phyloP scores from a whole-genome alignment of 2,797 vertebrate genomes.

The Megalops cyprinoides region DNA sequence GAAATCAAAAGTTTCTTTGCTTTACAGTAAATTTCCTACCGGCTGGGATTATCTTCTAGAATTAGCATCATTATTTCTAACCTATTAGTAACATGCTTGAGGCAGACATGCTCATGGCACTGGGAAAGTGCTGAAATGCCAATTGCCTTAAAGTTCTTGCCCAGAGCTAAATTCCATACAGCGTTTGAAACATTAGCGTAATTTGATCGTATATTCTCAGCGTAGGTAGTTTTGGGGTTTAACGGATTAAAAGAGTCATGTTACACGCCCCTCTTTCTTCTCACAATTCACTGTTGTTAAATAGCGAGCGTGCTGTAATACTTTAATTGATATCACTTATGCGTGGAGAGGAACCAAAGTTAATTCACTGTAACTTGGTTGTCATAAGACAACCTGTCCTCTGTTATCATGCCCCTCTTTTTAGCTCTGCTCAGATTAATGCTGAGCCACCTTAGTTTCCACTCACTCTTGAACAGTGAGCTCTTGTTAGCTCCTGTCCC shows the following conservation, averaged over 20 bases:
- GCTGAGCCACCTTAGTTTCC: neutral
- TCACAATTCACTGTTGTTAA: neutral
- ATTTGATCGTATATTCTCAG: slow-evolving; percentile 23
- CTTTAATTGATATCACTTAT: neutral
- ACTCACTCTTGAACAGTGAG: neutral
- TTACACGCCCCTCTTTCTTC: slow-evolving; percentile 10
- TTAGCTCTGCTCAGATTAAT: neutral
- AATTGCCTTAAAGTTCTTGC: neutral
- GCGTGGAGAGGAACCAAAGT: neutral
- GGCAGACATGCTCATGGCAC: neutral
- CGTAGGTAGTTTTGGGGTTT: neutral
- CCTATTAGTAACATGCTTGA: neutral
- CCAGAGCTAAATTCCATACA: neutral
- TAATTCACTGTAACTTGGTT: neutral
- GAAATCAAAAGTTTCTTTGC: too few species aligned
- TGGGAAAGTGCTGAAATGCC: neutral
- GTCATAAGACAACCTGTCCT: too few species aligned
- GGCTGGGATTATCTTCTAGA: neutral
- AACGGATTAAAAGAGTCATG: neutral
- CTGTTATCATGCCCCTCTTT: neutral
- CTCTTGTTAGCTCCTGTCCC: too few species aligned
- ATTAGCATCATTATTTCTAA: neutral
- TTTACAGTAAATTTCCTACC: neutral
- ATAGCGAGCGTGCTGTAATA: neutral
- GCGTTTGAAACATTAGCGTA: slow-evolving; percentile 8